Evolutionary conservation across 2,797 vertebrate species (phyloP).

Genomic region (Sebastiscus albofasciatus): DNA sequence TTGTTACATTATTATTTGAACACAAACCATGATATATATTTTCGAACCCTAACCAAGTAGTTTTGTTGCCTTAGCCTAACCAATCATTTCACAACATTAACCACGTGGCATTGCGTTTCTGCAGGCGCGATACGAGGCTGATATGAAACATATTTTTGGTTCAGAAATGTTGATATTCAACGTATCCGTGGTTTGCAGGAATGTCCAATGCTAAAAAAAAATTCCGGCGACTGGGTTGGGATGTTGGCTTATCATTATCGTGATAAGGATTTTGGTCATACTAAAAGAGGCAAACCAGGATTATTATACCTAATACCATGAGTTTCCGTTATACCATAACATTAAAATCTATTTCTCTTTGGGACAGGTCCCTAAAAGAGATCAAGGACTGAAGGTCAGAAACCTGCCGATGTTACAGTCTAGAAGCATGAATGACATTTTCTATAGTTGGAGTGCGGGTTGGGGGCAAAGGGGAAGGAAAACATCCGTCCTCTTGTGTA

Average conservation of each 20-base stretch:
- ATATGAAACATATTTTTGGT: too few species aligned
- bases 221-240: too few species aligned
- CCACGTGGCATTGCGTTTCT: too few species aligned
- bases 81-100: too few species aligned
- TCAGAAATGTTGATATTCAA: too few species aligned
- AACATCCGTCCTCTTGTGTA: conserved; percentile 54
- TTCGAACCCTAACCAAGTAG: too few species aligned
- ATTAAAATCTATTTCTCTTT: conserved; percentile 5
- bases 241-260: neutral
- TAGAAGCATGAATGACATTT: conserved; percentile 43
- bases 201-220: too few species aligned
- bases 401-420: conserved; percentile 27
- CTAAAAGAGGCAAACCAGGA: neutral
- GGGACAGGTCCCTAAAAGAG: conserved; percentile 5
- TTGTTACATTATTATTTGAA: too few species aligned
- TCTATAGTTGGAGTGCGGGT: conserved; percentile 5
- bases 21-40: too few species aligned
- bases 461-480: conserved; percentile 44
- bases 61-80: too few species aligned
- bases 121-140: too few species aligned
- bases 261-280: neutral
- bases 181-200: too few species aligned
- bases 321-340: neutral
- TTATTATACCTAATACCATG: neutral
- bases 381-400: conserved; percentile 25